A percentile compares a stretch with the other conserved stretches of the same genome.
These are phyloP conservation scores for Notamacropus eugenii DNA, from an alignment of 2,797 vertebrate species.

Conservation along the genomic window DNA sequence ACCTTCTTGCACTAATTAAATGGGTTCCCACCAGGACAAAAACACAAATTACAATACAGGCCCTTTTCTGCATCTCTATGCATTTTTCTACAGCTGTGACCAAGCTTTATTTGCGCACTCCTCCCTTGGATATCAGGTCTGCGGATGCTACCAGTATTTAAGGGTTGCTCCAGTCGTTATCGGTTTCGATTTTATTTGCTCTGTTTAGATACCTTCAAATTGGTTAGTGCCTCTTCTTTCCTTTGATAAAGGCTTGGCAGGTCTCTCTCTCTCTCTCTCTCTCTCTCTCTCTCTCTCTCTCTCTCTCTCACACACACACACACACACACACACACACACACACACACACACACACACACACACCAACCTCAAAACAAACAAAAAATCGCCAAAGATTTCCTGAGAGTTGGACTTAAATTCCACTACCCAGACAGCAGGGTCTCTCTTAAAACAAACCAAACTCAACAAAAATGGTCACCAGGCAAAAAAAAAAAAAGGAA, in stretches of 20 bases:
- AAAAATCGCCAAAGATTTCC: slow-evolving; percentile 30
- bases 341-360: too few species aligned
- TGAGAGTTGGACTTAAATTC: slow-evolving; percentile 74
- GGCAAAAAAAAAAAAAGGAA: slow-evolving; percentile 34
- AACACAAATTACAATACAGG: slow-evolving; percentile 88
- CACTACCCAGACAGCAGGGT: slow-evolving; percentile 72
- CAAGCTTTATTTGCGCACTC: slow-evolving; percentile 76
- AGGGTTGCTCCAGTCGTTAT: slow-evolving; percentile 52
- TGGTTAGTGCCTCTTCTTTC: slow-evolving; percentile 53
- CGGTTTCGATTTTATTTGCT: slow-evolving; percentile 56
- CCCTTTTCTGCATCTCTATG: slow-evolving; percentile 89
- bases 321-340: too few species aligned
- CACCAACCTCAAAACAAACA: background rate
- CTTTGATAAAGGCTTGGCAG: slow-evolving; percentile 63
- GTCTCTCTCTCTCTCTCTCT: background rate
- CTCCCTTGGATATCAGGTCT: slow-evolving; percentile 76
- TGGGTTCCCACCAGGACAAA: slow-evolving; percentile 90
- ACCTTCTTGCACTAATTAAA: slow-evolving; percentile 93
- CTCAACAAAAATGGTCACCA: background rate
- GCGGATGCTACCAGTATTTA: slow-evolving; percentile 70
- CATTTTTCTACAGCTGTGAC: slow-evolving; percentile 88
- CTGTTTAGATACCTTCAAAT: slow-evolving; percentile 38
- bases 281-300: too few species aligned
- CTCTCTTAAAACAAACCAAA: slow-evolving; percentile 74
- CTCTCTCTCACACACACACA: too few species aligned